These are phyloP conservation scores for Lithobates sylvaticus DNA, from an alignment of 2,797 vertebrate species.

Conservation along the genomic window DNA sequence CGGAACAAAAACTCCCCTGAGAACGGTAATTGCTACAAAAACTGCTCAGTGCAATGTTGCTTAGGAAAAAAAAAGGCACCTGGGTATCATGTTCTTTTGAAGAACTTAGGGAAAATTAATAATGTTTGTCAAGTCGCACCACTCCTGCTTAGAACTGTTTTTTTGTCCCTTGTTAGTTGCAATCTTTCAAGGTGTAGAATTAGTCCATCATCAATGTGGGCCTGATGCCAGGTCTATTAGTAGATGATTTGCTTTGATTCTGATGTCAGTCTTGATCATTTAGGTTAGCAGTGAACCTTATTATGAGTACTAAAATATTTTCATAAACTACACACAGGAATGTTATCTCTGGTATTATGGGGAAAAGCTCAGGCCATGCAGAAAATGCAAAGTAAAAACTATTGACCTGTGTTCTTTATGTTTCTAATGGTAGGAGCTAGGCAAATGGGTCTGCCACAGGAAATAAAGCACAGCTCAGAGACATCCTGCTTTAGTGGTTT, in stretches of 20 bases:
- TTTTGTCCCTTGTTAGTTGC: not conserved
- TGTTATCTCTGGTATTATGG: too few relatives aligned
- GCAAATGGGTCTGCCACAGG: too few relatives aligned
- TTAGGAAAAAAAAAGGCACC: conserved; percentile 51
- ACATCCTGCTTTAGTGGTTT: too few relatives aligned
- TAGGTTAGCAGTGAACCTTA: not conserved
- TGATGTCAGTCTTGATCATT: not conserved
- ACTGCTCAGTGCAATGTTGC: conserved; percentile 48
- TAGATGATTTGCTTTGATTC: not conserved
- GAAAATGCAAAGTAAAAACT: too few relatives aligned
- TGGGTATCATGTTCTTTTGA: conserved; percentile 60
- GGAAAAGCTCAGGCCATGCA: too few relatives aligned
- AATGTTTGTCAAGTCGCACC: conserved; percentile 29
- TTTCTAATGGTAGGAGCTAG: too few relatives aligned
- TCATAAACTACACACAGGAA: not conserved
- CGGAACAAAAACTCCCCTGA: conserved; percentile 55
- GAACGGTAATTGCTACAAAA: conserved; percentile 57
- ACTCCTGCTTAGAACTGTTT: not conserved
- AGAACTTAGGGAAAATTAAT: conserved; percentile 54
- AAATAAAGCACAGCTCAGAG: too few relatives aligned
- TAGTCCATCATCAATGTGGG: not conserved
- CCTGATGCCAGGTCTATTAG: conserved; percentile 1
- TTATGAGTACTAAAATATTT: not conserved
- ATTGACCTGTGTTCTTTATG: too few relatives aligned
- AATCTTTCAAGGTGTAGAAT: not conserved